Evolutionary conservation across 2,888 invertebrate species (phyloP).

Genomic region (Eristalis pertinax): DNA sequence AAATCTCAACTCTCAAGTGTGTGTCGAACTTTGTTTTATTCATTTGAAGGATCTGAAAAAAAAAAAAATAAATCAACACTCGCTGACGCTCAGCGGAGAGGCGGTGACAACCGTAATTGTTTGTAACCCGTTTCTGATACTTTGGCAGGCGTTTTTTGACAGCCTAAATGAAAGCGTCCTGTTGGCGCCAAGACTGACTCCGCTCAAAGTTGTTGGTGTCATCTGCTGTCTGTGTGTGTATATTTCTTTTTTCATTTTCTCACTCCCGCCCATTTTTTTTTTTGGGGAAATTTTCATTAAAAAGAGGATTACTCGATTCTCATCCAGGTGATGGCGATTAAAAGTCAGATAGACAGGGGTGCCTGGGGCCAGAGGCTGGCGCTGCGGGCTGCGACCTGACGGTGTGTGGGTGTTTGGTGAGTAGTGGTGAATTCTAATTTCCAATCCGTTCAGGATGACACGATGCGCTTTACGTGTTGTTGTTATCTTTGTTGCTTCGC

Average conservation of each 20-base stretch:
- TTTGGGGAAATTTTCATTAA: slow-evolving; percentile 45
- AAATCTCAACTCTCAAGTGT: slow-evolving; percentile 42
- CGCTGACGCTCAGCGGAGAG: neutral
- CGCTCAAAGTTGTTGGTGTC: neutral
- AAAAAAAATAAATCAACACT: slow-evolving; percentile 31
- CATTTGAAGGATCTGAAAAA: slow-evolving; percentile 41
- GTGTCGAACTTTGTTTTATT: slow-evolving; percentile 58
- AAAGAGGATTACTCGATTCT: slow-evolving; percentile 51
- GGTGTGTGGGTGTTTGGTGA: neutral
- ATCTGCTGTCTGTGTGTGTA: neutral
- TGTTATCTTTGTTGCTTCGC: slow-evolving; percentile 24
- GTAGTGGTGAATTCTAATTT: slow-evolving; percentile 57
- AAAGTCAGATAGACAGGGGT: slow-evolving; percentile 25
- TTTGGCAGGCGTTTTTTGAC: slow-evolving; percentile 57
- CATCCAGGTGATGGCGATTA: slow-evolving; percentile 58
- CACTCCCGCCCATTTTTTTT: neutral
- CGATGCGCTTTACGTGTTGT: slow-evolving; percentile 52
- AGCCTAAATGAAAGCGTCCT: slow-evolving; percentile 46
- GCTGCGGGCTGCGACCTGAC: neutral
- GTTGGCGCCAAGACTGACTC: slow-evolving; percentile 46
- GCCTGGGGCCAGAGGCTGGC: neutral
- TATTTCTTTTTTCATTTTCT: slow-evolving; percentile 14
- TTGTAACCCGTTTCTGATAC: slow-evolving; percentile 41
- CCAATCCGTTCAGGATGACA: slow-evolving; percentile 62
- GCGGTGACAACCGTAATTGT: slow-evolving; percentile 40